A percentile compares a stretch with the other conserved stretches of the same genome.
phyloP scores from a whole-genome alignment of 2,888 invertebrate genomes.

The Acanthosepion esculentum region DNA sequence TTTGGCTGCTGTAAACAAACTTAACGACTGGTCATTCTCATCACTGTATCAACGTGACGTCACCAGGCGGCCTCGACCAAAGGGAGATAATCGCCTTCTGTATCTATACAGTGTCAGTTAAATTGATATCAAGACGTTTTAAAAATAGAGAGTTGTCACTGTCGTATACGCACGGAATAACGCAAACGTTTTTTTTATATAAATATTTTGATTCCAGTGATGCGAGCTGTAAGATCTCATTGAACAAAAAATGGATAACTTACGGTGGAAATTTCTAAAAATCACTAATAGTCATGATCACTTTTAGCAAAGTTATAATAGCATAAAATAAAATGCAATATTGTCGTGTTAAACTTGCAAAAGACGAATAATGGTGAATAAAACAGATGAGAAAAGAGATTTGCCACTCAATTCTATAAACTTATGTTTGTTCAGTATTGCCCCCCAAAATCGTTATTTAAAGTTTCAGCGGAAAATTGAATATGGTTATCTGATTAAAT shows the following conservation, averaged over 20 bases:
- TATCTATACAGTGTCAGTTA: too few relatives aligned
- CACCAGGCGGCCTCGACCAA: too few relatives aligned
- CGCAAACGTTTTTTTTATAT: too few relatives aligned
- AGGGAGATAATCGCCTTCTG: too few relatives aligned
- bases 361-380: neutral
- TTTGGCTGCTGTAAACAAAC: too few relatives aligned
- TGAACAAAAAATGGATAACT: neutral
- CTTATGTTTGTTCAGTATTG: neutral
- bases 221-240: neutral
- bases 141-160: too few relatives aligned
- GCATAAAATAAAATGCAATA: neutral
- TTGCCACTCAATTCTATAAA: neutral
- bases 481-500: constrained; percentile 20
- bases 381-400: neutral
- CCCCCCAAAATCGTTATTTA: neutral
- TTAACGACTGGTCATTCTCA: too few relatives aligned
- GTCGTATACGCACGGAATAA: too few relatives aligned
- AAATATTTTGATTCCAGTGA: too few relatives aligned
- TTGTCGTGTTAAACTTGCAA: neutral
- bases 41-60: too few relatives aligned
- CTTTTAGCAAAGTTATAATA: neutral
- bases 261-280: neutral
- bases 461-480: neutral
- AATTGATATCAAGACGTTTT: too few relatives aligned
- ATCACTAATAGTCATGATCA: neutral